Percentiles rank a stretch among this genome's conserved stretches.
Evolutionary conservation across 30 jellyfish, hydroid and myxozoan species (phyloP).

Genomic region (Chironex yamaguchii): DNA sequence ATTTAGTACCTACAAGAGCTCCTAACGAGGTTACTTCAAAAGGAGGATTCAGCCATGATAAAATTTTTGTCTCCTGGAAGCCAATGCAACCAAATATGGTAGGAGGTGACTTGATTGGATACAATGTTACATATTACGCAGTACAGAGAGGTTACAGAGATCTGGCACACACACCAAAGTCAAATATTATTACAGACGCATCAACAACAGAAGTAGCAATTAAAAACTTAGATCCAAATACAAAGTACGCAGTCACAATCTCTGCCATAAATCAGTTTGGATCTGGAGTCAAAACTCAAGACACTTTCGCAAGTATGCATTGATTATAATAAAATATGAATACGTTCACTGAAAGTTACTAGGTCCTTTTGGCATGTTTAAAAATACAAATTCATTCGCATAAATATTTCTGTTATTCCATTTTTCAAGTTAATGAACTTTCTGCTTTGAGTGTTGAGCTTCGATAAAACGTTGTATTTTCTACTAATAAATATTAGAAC

Average conservation of each 20-base stretch:
- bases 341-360: too few species aligned
- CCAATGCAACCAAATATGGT: neutral
- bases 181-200: neutral
- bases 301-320: neutral
- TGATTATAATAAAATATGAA: too few species aligned
- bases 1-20: neutral
- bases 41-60: neutral
- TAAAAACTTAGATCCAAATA: neutral
- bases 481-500: too few species aligned
- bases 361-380: too few species aligned
- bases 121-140: neutral
- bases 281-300: neutral
- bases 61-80: neutral
- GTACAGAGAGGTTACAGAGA: neutral
- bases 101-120: neutral
- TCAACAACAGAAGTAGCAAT: neutral
- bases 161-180: neutral
- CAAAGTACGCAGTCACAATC: neutral
- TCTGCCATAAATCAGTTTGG: neutral
- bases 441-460: too few species aligned
- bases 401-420: too few species aligned
- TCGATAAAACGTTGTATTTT: too few species aligned
- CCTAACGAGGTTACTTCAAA: neutral
- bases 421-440: too few species aligned
- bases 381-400: too few species aligned